A percentile compares a stretch with the other conserved stretches of the same genome.
These are phyloP conservation scores for Sparidentex hasta DNA, from an alignment of 2,797 vertebrate species.

Conservation along the genomic window DNA sequence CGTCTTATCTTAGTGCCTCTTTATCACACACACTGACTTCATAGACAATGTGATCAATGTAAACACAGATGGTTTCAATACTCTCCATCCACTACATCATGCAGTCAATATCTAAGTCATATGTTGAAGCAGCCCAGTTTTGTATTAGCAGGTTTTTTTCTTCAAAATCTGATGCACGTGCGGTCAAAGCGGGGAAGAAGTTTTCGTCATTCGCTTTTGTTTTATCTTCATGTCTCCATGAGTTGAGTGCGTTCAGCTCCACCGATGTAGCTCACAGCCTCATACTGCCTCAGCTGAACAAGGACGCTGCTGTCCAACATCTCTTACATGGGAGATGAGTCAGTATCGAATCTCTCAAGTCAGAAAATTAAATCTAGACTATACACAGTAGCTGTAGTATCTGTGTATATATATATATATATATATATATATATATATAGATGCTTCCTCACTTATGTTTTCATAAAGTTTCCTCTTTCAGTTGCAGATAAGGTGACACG, in stretches of 20 bases:
- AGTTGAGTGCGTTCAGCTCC: neutral
- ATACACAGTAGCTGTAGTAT: too few relatives aligned
- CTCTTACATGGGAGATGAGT: neutral
- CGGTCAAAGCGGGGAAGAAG: neutral
- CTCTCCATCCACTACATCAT: too few relatives aligned
- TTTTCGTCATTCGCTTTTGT: neutral
- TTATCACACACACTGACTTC: too few relatives aligned
- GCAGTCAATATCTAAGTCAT: too few relatives aligned
- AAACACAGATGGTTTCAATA: too few relatives aligned
- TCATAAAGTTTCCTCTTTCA: neutral
- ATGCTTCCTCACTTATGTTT: neutral
- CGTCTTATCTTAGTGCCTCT: too few relatives aligned
- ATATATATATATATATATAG: too few relatives aligned
- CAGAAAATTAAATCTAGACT: neutral
- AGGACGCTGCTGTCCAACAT: neutral
- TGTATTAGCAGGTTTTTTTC: neutral
- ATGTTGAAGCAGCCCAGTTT: too few relatives aligned
- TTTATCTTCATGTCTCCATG: neutral
- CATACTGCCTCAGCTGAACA: neutral
- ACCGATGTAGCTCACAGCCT: neutral
- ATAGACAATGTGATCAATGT: too few relatives aligned
- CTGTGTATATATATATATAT: too few relatives aligned
- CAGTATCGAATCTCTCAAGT: neutral
- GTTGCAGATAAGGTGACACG: neutral
- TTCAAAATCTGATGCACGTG: neutral